Percentiles rank a stretch among this genome's conserved stretches.
Evolutionary conservation across 2,113 vertebrate species (phyloP).

Genomic region (Potamarius usumacintae): DNA sequence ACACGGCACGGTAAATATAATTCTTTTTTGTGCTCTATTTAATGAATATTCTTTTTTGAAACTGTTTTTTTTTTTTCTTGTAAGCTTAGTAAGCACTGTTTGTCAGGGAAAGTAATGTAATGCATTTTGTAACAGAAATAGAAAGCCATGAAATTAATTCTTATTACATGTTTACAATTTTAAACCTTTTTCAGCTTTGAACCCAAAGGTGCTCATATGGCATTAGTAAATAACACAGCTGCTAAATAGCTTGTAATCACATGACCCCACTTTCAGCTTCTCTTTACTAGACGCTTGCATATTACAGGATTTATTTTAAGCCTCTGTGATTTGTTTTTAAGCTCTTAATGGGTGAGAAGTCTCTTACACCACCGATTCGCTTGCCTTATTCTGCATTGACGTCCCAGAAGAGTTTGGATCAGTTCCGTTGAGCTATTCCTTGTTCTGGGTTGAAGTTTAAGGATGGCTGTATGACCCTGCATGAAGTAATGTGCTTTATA

Average conservation of each 20-base stretch:
- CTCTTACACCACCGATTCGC: background rate
- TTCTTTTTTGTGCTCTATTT: too few relatives aligned
- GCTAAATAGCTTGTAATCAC: background rate
- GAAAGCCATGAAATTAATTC: background rate
- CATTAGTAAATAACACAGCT: background rate
- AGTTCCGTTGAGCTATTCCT: background rate
- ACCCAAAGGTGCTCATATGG: background rate
- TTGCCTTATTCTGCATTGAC: background rate
- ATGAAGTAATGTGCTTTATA: background rate
- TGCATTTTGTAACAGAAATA: background rate
- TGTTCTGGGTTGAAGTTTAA: background rate
- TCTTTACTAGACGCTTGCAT: background rate
- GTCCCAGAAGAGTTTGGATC: background rate
- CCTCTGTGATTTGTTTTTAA: conserved; percentile 11
- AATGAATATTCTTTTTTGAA: background rate
- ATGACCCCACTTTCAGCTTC: background rate
- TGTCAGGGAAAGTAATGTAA: background rate
- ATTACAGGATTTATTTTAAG: conserved; percentile 22
- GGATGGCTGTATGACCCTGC: background rate
- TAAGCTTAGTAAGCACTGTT: background rate
- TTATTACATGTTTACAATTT: background rate
- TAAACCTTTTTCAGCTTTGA: background rate
- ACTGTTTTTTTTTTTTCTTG: background rate
- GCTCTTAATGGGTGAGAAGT: background rate
- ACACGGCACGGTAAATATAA: too few relatives aligned